Evolutionary conservation across 2,113 vertebrate genomes (phyloP).

Genomic region (Cyrtonyx montezumae): DNA sequence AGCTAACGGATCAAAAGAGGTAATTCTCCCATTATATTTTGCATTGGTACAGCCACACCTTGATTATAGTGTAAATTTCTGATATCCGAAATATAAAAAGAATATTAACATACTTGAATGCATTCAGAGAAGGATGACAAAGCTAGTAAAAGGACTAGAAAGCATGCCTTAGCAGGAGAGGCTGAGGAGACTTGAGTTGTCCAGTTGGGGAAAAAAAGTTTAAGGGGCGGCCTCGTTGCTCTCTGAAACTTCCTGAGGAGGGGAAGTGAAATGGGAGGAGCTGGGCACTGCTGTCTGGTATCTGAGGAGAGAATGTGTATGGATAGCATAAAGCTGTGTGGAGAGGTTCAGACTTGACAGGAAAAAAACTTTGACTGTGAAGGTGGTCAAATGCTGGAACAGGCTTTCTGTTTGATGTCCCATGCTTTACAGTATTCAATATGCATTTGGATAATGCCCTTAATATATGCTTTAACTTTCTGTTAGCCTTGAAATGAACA

Average conservation of each 20-base stretch:
- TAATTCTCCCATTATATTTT: not conserved
- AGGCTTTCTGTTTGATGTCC: not conserved
- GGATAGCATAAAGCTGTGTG: not conserved
- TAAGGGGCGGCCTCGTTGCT: not conserved
- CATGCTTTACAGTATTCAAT: not conserved
- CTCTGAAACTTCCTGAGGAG: not conserved
- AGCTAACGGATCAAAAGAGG: not conserved
- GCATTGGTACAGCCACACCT: not conserved
- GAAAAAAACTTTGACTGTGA: not conserved
- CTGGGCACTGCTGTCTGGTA: not conserved
- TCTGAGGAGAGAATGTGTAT: not conserved
- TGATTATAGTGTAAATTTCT: not conserved
- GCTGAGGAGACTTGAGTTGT: not conserved
- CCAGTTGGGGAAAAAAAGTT: not conserved
- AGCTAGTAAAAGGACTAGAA: not conserved
- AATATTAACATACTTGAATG: not conserved
- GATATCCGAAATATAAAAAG: not conserved
- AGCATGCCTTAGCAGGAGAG: not conserved
- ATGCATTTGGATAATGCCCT: not conserved
- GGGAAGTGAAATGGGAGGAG: not conserved
- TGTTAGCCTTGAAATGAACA: not conserved
- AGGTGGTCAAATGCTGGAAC: not conserved
- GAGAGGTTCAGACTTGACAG: not conserved
- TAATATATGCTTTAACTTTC: not conserved
- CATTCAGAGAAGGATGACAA: not conserved